phyloP scores from a whole-genome alignment of 2,113 vertebrate genomes.

The Microcebus ravelobensis region DNA sequence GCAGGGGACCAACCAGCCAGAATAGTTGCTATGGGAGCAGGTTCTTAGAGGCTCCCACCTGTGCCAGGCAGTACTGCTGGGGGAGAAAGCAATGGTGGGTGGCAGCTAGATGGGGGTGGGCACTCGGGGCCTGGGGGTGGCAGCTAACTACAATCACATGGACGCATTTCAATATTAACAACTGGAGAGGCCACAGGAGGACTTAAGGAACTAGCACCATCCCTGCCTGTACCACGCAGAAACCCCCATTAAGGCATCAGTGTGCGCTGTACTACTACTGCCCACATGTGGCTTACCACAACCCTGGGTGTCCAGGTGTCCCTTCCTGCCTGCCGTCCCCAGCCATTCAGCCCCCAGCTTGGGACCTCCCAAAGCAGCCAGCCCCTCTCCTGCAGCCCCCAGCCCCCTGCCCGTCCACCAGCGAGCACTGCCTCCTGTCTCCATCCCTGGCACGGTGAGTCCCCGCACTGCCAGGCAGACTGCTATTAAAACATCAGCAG shows the following conservation, averaged over 20 bases:
- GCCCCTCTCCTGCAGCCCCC: neutral
- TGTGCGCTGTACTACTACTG: fast-evolving
- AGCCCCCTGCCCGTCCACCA: neutral
- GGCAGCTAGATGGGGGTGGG: neutral
- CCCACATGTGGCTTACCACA: neutral
- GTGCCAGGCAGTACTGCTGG: neutral
- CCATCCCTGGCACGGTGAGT: conserved; percentile 31
- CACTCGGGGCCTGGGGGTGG: no score
- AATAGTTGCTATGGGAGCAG: neutral
- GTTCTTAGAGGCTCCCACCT: neutral
- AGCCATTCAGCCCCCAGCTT: neutral
- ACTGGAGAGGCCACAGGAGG: neutral
- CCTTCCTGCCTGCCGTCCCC: fast-evolving
- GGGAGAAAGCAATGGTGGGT: neutral
- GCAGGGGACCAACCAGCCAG: neutral
- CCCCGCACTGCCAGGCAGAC: conserved; percentile 70
- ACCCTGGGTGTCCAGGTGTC: neutral
- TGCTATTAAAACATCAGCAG: conserved; percentile 86
- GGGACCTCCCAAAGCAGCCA: neutral
- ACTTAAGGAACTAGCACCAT: neutral
- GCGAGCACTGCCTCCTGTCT: conserved; percentile 18
- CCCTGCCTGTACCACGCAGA: neutral
- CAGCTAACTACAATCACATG: neutral
- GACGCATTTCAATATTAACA: neutral
- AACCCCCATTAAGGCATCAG: fast-evolving